Evolutionary conservation across 1,140 invertebrate species (phyloP), one percentile per base, ranked within the genome.

Genomic region (Pogonognathellus flavescens): DNA sequence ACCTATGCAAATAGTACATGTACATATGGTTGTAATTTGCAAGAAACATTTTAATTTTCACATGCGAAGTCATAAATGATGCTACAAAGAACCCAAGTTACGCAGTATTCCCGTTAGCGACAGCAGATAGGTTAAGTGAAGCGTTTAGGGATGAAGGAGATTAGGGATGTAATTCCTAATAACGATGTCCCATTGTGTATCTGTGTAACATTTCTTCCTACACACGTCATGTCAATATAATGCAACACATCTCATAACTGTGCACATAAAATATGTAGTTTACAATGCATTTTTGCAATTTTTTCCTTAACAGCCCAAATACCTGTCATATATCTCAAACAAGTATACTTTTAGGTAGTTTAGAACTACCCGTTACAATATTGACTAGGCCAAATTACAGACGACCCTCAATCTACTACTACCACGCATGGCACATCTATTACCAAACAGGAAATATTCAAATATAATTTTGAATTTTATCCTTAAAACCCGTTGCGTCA

Each of bases 391-490:
- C 25, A 25, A 18, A 66, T 66, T 66, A 60, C 7, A 60, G n/a
- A 13, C 18, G 8, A 25, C 22, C 62, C 22, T 66, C 62, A 11
- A 25, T 31, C 8, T 55, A 55, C 53, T 16, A 14, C 0, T 25
- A 66, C 62, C 4, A 22, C 25, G 22, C 62, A 66, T 66, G 13
- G 13, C 14, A 25, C 11, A 66, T 76, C n/a, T 76, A 76, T 76
- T 76, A 76, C 14, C 31, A 76, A 76, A 25, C 25, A 76, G 70
- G 70, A 76, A 76, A 76, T 50, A 76, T 76, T 76, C 31, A 11
- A 41, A 76, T 31, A 76, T 76, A 49, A 50, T 76, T 76, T 76
- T 76, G 41, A 49, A 76, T 76, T 76, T 76, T 31, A 76, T 76
- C 70, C 70, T 50, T 14, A 49, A 76, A 76, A 76, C 70, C 70